phyloP scores from a whole-genome alignment of 1,140 invertebrate genomes.

The Drosophila subpulchrella region DNA sequence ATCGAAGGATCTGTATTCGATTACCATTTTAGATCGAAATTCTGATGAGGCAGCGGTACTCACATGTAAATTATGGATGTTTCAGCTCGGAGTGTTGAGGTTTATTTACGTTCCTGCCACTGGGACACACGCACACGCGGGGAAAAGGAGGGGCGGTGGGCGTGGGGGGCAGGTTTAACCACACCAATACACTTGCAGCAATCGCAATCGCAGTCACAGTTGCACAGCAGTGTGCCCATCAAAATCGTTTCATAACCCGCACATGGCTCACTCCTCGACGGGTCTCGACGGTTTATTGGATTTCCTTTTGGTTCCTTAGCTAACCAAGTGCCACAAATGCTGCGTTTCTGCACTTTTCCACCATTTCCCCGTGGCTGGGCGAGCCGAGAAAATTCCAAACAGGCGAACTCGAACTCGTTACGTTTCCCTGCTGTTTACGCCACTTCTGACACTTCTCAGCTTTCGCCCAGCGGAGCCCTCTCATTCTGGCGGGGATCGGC shows the following conservation, averaged over 20 bases:
- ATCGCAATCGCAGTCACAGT: slow-evolving; percentile 48
- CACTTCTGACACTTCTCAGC: slow-evolving; percentile 76
- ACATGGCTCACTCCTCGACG: slow-evolving; percentile 44
- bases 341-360: slow-evolving; percentile 62
- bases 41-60: slow-evolving; percentile 37
- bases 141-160: slow-evolving; percentile 7
- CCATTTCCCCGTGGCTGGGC: slow-evolving; percentile 58
- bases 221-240: slow-evolving; percentile 34
- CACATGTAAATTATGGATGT: slow-evolving; percentile 69
- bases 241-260: slow-evolving; percentile 71
- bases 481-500: slow-evolving; percentile 15
- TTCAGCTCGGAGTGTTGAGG: slow-evolving; percentile 46
- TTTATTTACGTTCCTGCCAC: slow-evolving; percentile 72
- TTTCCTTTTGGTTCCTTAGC: slow-evolving; percentile 21
- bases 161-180: slow-evolving; percentile 13
- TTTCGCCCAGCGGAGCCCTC: slow-evolving; percentile 26
- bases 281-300: slow-evolving; percentile 3
- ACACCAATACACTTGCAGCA: slow-evolving; percentile 62
- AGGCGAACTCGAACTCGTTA: slow-evolving; percentile 71
- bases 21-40: slow-evolving; percentile 23
- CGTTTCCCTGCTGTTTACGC: slow-evolving; percentile 78
- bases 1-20: slow-evolving; percentile 37
- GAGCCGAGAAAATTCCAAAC: slow-evolving; percentile 79
- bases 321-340: slow-evolving; percentile 66
- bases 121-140: slow-evolving; percentile 37